phyloP scores from a whole-genome alignment of 2,113 vertebrate species.

The Recurvirostra avosetta region DNA sequence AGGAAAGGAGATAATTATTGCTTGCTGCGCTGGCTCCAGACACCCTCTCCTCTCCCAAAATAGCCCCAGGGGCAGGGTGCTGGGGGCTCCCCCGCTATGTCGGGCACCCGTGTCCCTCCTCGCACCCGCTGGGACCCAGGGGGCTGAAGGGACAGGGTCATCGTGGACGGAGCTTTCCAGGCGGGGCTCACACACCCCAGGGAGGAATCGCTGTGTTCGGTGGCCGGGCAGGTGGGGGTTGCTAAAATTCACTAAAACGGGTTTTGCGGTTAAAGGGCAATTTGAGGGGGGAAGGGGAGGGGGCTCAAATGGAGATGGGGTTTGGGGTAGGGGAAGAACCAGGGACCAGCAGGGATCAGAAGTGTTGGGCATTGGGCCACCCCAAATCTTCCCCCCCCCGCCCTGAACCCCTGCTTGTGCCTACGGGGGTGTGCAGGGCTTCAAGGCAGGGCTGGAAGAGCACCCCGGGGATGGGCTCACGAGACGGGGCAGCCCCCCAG shows the following conservation, averaged over 20 bases:
- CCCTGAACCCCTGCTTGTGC: not conserved
- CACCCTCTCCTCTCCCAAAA: not conserved
- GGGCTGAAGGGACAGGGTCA: not conserved
- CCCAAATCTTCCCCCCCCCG: not conserved
- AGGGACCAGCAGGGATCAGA: not conserved
- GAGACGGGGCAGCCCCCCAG: not conserved
- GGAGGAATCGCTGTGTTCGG: not conserved
- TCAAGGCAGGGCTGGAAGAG: not conserved
- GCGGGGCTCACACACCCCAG: not conserved
- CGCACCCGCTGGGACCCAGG: not conserved
- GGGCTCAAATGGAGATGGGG: not conserved
- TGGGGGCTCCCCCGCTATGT: not conserved
- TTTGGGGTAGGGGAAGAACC: not conserved
- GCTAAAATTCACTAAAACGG: not conserved
- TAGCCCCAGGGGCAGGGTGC: not conserved
- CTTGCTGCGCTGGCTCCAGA: not conserved
- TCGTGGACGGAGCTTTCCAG: not conserved
- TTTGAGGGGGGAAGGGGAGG: not conserved
- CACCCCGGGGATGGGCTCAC: not conserved
- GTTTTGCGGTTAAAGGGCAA: not conserved
- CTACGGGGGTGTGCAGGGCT: not conserved
- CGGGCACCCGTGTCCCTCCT: not conserved
- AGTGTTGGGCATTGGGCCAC: not conserved
- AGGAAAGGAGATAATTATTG: constrained; percentile 39
- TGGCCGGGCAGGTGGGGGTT: not conserved